phyloP scores from a whole-genome alignment of 1,140 invertebrate genomes.

The Drosophila lini region DNA sequence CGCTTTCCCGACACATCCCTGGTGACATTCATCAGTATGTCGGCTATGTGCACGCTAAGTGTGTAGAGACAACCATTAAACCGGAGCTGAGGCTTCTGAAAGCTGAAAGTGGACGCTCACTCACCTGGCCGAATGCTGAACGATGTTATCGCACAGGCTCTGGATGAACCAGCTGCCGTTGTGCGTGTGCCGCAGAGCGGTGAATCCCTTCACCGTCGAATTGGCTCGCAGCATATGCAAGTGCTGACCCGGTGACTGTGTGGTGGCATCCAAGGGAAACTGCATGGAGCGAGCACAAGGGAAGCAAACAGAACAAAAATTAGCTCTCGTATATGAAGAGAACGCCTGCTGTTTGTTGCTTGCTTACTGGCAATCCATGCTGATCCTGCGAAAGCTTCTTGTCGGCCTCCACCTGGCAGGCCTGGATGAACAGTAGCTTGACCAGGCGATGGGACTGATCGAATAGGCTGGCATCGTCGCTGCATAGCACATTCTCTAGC shows the following conservation, averaged over 20 bases:
- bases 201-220: conserved; percentile 73
- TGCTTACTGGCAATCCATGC: conserved; percentile 18
- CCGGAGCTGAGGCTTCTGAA: background rate
- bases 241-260: conserved; percentile 41
- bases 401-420: conserved; percentile 62
- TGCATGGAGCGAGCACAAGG: background rate
- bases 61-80: background rate
- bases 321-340: background rate
- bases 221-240: conserved; percentile 70
- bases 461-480: conserved; percentile 34
- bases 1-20: conserved; percentile 55
- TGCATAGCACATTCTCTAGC: conserved; percentile 67
- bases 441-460: conserved; percentile 48
- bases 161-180: conserved; percentile 82
- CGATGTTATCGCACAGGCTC: conserved; percentile 60
- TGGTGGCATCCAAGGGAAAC: conserved; percentile 44
- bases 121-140: conserved; percentile 54
- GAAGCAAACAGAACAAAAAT: too few species aligned
- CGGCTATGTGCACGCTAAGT: conserved; percentile 63
- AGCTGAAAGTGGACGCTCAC: background rate
- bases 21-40: conserved; percentile 66
- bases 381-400: background rate
- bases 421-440: conserved; percentile 78
- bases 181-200: conserved; percentile 65
- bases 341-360: background rate